phyloP scores from a whole-genome alignment of 2,888 invertebrate genomes.

The Halictus ligatus region DNA sequence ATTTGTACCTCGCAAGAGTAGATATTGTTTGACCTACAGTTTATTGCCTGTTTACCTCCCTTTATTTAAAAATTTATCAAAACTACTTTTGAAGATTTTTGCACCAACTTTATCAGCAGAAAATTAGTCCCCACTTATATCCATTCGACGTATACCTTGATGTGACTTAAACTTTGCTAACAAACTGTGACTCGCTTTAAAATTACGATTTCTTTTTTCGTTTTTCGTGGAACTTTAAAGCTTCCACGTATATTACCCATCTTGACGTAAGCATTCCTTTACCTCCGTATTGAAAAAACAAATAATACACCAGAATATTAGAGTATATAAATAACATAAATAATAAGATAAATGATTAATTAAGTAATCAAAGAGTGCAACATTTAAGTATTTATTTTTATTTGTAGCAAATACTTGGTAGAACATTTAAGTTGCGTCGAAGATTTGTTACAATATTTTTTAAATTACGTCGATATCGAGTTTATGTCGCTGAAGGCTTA shows the following conservation, averaged over 20 bases:
- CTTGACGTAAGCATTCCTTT: background rate
- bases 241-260: background rate
- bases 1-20: background rate
- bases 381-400: no score
- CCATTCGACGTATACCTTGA: background rate
- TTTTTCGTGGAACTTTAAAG: background rate
- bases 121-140: background rate
- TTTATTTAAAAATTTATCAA: background rate
- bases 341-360: no score
- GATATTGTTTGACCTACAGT: background rate
- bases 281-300: background rate
- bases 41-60: background rate
- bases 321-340: background rate
- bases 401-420: no score
- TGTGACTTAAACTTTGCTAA: background rate
- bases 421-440: no score
- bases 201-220: background rate
- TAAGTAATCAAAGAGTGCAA: no score
- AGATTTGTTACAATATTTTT: no score
- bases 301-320: background rate
- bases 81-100: background rate
- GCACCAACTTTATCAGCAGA: background rate
- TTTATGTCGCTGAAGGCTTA: no score
- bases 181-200: background rate
- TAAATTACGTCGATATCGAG: no score